Base-by-base conservation (phyloP, 1,140 invertebrate species). In the Lepidurus packardi region DNA sequence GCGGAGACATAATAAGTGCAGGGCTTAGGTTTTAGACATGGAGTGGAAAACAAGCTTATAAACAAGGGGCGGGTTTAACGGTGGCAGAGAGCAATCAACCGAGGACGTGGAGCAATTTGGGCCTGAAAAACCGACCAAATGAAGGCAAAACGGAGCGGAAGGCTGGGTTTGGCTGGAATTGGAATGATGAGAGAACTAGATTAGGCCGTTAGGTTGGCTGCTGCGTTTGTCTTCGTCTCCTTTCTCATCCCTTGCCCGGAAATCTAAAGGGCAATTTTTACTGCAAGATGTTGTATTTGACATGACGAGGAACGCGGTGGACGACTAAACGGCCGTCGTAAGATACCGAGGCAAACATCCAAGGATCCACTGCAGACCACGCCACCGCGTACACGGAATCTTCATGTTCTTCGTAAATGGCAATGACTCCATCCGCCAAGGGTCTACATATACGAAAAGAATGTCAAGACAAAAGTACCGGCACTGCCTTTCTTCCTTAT, bases 361-460 rank as follows among this genome's bases (percentile, higher is more conserved):
- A 99, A 21, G 97, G 96, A 88, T 99, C 97, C 53, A 94, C 93
- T 53, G 92, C 90, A 78, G 96, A 97, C 97, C 97, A 99, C 86
- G 97, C 96, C 1, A 93, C 94, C 83, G 93, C 93, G 87, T 99
- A 99, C 21, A 99, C 97, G 76, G 95, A 96, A 85, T 99, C 97
- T 86, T 99, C 97, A 85, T 99, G 97, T 82, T 98, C 94, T 84
- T 98, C 96, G 84, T 96, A 98, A 80, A 90, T 93, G 80, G 92
- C 91, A 73, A 97, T 88, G 0, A 93, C 90, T 44, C 92, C 94
- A 88, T 96, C 97, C 77, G 85, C 77, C 73, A 78, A 73, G 73
- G 77, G 74, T 73, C 42, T 78, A 53, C 43, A 43, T 16, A 73
- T 76, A 24, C 7, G n/a, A 45, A 79, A 73, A 79, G 34, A 73